Base-by-base conservation (phyloP, 2,888 invertebrate genomes). In the Galerucella calmariensis region DNA sequence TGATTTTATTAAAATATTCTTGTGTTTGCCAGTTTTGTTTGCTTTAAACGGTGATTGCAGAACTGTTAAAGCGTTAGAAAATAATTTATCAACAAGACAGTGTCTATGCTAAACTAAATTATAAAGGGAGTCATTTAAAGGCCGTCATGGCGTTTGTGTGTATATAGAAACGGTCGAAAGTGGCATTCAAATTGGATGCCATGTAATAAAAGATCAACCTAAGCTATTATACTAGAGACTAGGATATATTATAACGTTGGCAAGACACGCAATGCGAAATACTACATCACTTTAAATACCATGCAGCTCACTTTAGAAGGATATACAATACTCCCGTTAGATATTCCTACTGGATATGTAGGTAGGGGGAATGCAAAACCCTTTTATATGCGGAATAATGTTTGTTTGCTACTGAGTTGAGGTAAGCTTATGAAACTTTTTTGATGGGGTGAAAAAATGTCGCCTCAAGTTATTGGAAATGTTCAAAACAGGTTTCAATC, bases 181-280 rank as follows among this genome's bases (percentile, higher is more conserved):
- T 75, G 79, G 75, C 77, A 79, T 80, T 79, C 73, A 80, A 79
- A 80, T 79, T 78, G 77, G 79, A 73, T 75, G 66, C 78, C 70
- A 77, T 75, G 70, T 77, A 76, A 75, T 72, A 78, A 80, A 79
- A 77, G 79, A 79, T 78, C 79, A 78, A 78, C 78, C 41, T 67
- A 72, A 72, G 74, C 76, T 73, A 80, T 80, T 79, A 80, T n/a
- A 80, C 75, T 76, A 77, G 77, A 73, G 41, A 70, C 63, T 62
- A 53, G 70, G 63, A 70, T 62, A 48, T 67, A 74, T 70, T 67
- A 65, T 79, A 78, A 80, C 78, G 78, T 58, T 72, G 74, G 66
- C 68, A 44, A 41, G 75, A 72, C 80, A 80, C 79, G 80, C 80
- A 77, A 79, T 73, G 68, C 76, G 73, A 75, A 74, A 62, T 71